Evolutionary conservation across 2,113 vertebrate genomes (phyloP).

Genomic region (Tupaia chinensis): DNA sequence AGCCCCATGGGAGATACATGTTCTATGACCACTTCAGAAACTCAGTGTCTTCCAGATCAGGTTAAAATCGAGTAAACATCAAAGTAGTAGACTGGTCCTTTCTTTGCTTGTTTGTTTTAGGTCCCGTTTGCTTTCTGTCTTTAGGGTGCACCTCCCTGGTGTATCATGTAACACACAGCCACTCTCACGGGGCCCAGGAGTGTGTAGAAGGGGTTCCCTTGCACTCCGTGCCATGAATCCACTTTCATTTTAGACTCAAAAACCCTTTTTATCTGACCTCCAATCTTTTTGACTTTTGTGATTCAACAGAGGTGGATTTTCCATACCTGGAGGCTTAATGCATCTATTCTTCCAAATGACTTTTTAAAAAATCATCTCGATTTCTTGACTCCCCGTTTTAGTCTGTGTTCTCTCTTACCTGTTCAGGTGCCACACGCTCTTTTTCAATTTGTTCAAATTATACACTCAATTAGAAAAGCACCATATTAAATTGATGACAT

Average conservation of each 20-base stretch:
- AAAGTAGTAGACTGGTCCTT: background rate
- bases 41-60: background rate
- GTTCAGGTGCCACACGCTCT: slow-evolving; percentile 12
- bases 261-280: background rate
- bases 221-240: background rate
- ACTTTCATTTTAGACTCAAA: slow-evolving; percentile 36
- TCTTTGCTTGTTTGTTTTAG: background rate
- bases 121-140: background rate
- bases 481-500: slow-evolving; percentile 14
- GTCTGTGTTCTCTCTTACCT: slow-evolving; percentile 57
- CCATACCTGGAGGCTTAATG: background rate
- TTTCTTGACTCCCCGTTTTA: background rate
- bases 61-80: background rate
- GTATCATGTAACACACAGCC: fast-evolving
- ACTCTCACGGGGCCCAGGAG: background rate
- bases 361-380: slow-evolving; percentile 33
- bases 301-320: background rate
- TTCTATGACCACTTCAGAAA: background rate
- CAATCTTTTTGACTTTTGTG: background rate
- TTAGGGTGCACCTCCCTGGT: background rate
- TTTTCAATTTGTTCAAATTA: slow-evolving; percentile 62
- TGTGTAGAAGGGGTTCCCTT: too few relatives aligned
- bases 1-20: background rate
- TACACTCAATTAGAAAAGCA: slow-evolving; percentile 54
- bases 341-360: background rate